Base-by-base conservation (phyloP, 1,140 invertebrate genomes). In the Neotoxoptera formosana region DNA sequence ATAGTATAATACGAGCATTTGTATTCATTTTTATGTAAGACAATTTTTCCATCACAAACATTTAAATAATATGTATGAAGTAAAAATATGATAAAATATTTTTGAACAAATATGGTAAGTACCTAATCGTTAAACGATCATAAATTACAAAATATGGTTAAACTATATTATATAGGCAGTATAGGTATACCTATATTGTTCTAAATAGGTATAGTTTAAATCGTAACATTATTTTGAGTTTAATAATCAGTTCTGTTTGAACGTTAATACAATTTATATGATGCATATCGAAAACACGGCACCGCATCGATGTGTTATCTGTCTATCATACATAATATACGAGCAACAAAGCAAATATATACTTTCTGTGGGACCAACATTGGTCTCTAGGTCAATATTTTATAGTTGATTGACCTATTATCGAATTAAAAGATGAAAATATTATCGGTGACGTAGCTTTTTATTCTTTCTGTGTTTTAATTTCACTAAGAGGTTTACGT, bases 381-480 rank as follows among this genome's bases (percentile, higher is more conserved):
- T 76, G 14, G 60, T 76, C 30, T 76, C 14, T n/a, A 76, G 60
- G 60, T 76, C 60, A 76, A 76, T n/a, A 76, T 76, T n/a, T 76
- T 76, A 76, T 76, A 76, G 60, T 76, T 76, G 30, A 76, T 76
- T 76, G 60, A 76, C 14, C 60, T 76, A n/a, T 76, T 76, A 76
- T 76, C 30, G n/a, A n/a, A 76, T 76, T 76, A 17, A 76, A n/a
- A 76, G 30, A 76, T n/a, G 60, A 76, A 67, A 76, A 76, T 76
- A 76, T 76, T n/a, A 76, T 76, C 60, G 14, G 60, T 76, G n/a
- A 76, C 60, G 60, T 76, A 76, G 60, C 17, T 76, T 76, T 76
- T 11, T 76, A 76, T n/a, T 76, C n/a, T 76, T 60, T 76, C 17
- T 76, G 17, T n/a, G 4, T 76, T 76, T 76, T 76, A 76, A 76